Evolutionary conservation across 2,888 invertebrate species (phyloP), one percentile per base, ranked within the genome.

Genomic region (Cancer borealis): DNA sequence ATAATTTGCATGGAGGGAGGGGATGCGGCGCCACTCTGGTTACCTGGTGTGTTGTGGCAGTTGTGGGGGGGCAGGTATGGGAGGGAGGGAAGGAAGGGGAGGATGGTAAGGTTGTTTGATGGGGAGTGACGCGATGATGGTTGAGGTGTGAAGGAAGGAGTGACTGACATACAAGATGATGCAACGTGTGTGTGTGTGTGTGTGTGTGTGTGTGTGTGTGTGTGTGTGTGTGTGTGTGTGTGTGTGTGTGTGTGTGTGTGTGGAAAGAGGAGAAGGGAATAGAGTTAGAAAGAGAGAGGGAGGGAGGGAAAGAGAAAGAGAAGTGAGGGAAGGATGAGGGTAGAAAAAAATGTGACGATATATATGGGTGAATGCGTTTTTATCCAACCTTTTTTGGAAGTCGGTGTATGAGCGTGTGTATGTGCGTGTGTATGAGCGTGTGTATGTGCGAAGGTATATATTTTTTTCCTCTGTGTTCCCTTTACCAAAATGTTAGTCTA

Each of bases 1-100:
- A 73, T 91, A 91, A 91, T 91, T 91, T 60, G 47, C 46, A 39
- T 21, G n/a, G 91, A 60, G 91, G 26, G 91, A 54, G 60, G 54
- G 54, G 91, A 54, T 14, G 30, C 54, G 26, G 91, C 30, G 26
- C 26, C 60, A 45, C 60, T 60, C 54, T 17, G 45, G 66, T 91
- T 54, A 66, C 60, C 91, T 39, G 21, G 54, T 91, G 91, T 54
- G 89, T 91, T 60, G 54, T 79, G 66, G 66, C 66, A n/a, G 66
- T n/a, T n/a, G 66, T 21, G 79, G 79, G 79, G 21, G 17, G 6
- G 66, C n/a, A 17, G 66, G 17, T 3, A 66, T 3, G 17, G 66
- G 21, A 30, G 79, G 79, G 26, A 21, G 30, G 30, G 21, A 21
- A 5, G 79, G 30, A 8, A 30, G 30, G 79, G 30, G 30, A 4